Base-by-base conservation (phyloP, 2,797 vertebrate genomes). In the Anabacerthia variegaticeps region DNA sequence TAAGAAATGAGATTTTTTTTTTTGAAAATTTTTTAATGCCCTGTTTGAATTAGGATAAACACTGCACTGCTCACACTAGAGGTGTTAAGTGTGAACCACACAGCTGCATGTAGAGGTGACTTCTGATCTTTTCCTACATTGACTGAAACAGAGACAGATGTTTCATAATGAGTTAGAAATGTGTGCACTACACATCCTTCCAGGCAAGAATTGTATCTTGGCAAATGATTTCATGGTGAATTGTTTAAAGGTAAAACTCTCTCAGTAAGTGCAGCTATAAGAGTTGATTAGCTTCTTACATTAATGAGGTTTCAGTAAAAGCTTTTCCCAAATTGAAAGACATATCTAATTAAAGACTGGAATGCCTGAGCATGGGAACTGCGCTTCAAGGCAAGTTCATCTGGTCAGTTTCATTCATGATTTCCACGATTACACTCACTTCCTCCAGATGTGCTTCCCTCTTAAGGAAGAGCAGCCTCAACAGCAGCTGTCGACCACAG, bases 281-380 rank as follows among this genome's bases (percentile, higher is more conserved):
- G 73, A 84, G 74, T 82, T 92, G 43, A 92, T 94, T 96, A 81
- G 37, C 83, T 95, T 92, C 85, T 58, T 85, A 79, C 32, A 63
- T 92, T 85, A 83, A 91, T 94, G 91, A 89, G 77, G 85, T 72
- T 95, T 84, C 90, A 61, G 66, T 80, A 68, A 92, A 96, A 95
- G 56, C 66, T 92, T 90, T 95, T 88, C 51, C 34, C 65, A 88
- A 23, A 68, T 37, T 94, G 88, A 90, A 89, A 94, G 75, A 56
- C 55, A 20, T 95, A 58, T 66, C 83, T 81, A 90, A 81, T 96
- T 88, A 79, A 88, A 89, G 67, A 51, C 58, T 43, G 49, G 69
- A 24, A 51, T 88, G 87, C 39, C 66, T 73, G 77, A 74, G 27
- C 36, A 3, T n/a, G 27, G 59, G 77, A 73, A 75, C 36, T 89